Base-by-base conservation (phyloP, 2,797 vertebrate species). In the Lepus townsendii region DNA sequence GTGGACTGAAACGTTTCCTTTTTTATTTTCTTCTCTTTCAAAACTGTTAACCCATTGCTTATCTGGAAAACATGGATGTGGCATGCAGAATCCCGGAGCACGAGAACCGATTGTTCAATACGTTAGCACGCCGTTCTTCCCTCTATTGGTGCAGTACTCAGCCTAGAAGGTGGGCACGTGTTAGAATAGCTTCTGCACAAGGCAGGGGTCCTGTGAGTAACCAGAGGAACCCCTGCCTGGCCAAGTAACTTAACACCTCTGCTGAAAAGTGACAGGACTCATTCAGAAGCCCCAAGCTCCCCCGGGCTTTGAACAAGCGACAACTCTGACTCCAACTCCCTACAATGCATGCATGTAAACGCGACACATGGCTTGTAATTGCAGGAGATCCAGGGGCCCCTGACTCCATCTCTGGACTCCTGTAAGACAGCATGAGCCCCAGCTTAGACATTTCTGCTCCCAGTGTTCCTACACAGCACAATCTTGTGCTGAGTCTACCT, bases 1-100 rank as follows among this genome's bases (percentile, higher is more conserved):
- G n/a, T 60, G 50, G 27, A 76, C 72, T 69, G 27, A 80, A 91
- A 68, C 50, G 11, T 35, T 83, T 88, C 65, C n/a, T 92, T 88
- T 82, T 88, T 63, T 14, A 3, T 68, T 88, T 84, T 78, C 7
- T 82, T 75, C 17, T 57, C 50, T 84, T 90, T 92, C 7, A 19
- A 94, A 73, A 66, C 83, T 3, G 0, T 54, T 92, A 78, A 52
- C 52, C 68, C 13, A 4, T 14, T 65, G 22, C 66, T 90, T 30
- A 57, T 83, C 71, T 73, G 0, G 22, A 76, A 83, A 50, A 13
- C 47, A 1, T 27, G 22, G 2, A 19, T 8, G 7, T 8, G 27
- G 76, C 26, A 2, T 16, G 17, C 12, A n/a, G 57, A 47, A 66
- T 14, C 19, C 47, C 47, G 30, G 57, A 65, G 42, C 16, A 52